These are phyloP conservation scores for Synanthedon andrenaeformis DNA, from an alignment of 2,888 invertebrate species.

Conservation along the genomic window DNA sequence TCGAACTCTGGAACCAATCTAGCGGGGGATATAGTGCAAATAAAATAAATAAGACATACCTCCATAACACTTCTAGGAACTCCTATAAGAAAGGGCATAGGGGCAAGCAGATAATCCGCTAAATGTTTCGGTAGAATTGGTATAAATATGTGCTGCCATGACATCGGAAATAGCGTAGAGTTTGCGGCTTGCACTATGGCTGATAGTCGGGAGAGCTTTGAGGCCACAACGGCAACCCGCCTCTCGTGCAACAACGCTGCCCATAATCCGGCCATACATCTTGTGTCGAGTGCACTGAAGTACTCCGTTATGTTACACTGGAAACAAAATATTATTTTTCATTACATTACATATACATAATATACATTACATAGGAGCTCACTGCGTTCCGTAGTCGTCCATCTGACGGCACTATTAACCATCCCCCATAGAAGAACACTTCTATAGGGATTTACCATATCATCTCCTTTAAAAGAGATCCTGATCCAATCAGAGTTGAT, in stretches of 20 bases:
- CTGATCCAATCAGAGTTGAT: no score
- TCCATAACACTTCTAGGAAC: slow-evolving; percentile 88
- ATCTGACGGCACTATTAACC: no score
- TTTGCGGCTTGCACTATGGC: slow-evolving; percentile 96
- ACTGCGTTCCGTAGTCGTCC: no score
- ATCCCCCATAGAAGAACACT: no score
- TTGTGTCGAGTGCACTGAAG: slow-evolving; percentile 95
- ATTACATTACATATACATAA: background rate
- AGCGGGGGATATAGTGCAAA: no score
- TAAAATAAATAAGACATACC: slow-evolving; percentile 45
- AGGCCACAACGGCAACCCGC: slow-evolving; percentile 92
- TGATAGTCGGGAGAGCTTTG: slow-evolving; percentile 88
- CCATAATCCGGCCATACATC: slow-evolving; percentile 96
- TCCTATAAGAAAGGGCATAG: slow-evolving; percentile 98
- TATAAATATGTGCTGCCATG: slow-evolving; percentile 99
- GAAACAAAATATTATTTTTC: slow-evolving; percentile 17
- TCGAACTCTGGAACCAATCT: no score
- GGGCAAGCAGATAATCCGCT: slow-evolving; percentile 91
- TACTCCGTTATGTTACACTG: slow-evolving; percentile 97
- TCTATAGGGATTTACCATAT: no score
- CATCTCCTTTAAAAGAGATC: no score
- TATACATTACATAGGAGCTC: no score
- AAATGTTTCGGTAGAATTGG: slow-evolving; percentile 92
- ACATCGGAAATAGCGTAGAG: slow-evolving; percentile 96
- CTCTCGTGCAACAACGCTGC: slow-evolving; percentile 96